Evolutionary conservation across 2,888 invertebrate species (phyloP).

Genomic region (Germaria angustata): DNA sequence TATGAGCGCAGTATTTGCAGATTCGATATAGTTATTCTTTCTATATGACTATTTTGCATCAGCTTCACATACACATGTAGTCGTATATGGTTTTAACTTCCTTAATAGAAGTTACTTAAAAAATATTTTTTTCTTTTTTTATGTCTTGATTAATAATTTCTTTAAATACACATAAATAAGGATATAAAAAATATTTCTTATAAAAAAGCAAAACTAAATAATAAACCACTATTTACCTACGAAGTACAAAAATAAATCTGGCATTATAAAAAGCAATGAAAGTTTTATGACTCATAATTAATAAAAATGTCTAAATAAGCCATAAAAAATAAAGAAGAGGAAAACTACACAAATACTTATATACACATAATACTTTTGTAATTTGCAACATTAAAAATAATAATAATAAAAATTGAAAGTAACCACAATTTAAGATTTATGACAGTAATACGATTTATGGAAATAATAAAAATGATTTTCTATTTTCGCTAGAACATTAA

Average conservation of each 20-base stretch:
- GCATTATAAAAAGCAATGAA: slow-evolving; percentile 42
- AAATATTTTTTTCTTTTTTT: neutral
- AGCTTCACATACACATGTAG: too few relatives aligned
- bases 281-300: slow-evolving; percentile 60
- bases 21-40: too few relatives aligned
- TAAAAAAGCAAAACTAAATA: neutral
- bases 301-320: slow-evolving; percentile 61
- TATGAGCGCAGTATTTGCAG: too few relatives aligned
- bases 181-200: slow-evolving; percentile 4
- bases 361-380: neutral
- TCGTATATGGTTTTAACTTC: too few relatives aligned
- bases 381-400: neutral
- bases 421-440: slow-evolving; percentile 56
- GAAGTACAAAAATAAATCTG: slow-evolving; percentile 36
- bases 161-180: neutral
- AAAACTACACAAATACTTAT: neutral
- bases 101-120: neutral
- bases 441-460: slow-evolving; percentile 33
- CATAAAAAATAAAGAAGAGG: slow-evolving; percentile 45
- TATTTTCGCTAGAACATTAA: neutral
- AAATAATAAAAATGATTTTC: slow-evolving; percentile 1
- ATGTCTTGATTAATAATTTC: neutral
- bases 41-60: too few relatives aligned
- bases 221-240: slow-evolving; percentile 22
- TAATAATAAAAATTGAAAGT: slow-evolving; percentile 33